Base-by-base conservation (phyloP, 2,888 invertebrate species). In the Caenorhabditis japonica region DNA sequence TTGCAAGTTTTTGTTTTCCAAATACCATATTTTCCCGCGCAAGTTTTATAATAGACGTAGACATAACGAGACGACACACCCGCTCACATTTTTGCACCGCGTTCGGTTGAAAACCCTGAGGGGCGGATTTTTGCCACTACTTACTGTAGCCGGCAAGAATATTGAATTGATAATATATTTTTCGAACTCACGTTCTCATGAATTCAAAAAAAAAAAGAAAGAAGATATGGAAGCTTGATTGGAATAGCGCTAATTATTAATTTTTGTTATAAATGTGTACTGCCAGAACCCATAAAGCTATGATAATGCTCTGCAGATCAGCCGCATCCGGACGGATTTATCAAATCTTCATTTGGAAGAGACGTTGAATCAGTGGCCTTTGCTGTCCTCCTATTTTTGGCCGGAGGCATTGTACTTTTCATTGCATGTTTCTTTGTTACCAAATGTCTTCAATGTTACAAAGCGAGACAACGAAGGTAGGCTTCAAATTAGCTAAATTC, bases 401-500 rank as follows among this genome's bases (percentile, higher is more conserved):
- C 70, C 2, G 79, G 77, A 3, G 79, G 79, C 13, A 58, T 77
- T 25, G 25, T 79, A 12, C 53, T 79, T 10, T 79, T 79, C 58
- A 62, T 77, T 30, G 59, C 71, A 12, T 79, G 79, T 47, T 79
- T 79, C 56, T 68, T 79, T 15, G 71, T 79, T 8, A 79, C 79
- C 15, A 79, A 79, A 39, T 77, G 76, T 39, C 53, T 79, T 39
- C 79, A 79, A 30, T 79, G 79, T 33, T 79, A 79, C 59, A 79
- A 79, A 55, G 77, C 77, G 3, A 39, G 79, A 55, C 70, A 74
- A 44, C 52, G 79, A 58, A 70, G 79, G 79, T 78, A 3, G 52
- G 8, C 38, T 27, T 15, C n/a, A 15, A n/a, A n/a, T n/a, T n/a
- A n/a, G n/a, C n/a, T n/a, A n/a, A n/a, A n/a, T n/a, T n/a, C n/a